phyloP scores from a whole-genome alignment of 1,140 invertebrate species.

The Ooceraea biroi region DNA sequence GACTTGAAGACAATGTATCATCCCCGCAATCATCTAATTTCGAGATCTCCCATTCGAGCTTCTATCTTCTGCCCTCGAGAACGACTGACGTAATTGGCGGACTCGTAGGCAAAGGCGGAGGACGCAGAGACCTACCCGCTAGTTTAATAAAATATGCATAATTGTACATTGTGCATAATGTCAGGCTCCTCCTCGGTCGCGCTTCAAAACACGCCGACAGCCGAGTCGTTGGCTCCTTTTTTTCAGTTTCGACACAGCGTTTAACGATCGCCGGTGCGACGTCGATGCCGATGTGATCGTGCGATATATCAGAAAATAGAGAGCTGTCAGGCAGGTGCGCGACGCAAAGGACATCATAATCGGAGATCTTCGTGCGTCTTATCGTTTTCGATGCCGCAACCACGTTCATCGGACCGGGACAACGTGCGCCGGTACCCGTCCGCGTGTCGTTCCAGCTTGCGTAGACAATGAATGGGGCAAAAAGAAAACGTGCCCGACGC shows the following conservation, averaged over 20 bases:
- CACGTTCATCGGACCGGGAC: constrained; percentile 57
- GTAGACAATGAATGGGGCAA: constrained; percentile 61
- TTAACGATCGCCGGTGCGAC: constrained; percentile 51
- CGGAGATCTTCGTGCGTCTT: constrained; percentile 32
- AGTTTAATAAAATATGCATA: constrained; percentile 51
- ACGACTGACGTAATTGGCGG: constrained; percentile 22
- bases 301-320: constrained; percentile 66
- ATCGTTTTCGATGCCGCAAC: constrained; percentile 28
- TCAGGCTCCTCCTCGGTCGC: background rate
- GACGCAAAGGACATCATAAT: constrained; percentile 57
- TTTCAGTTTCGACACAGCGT: constrained; percentile 36
- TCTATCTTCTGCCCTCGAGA: background rate
- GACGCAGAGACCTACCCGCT: constrained; percentile 1
- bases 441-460: constrained; percentile 27
- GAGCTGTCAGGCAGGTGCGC: constrained; percentile 70
- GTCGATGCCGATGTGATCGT: constrained; percentile 27
- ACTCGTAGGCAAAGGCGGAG: constrained; percentile 1
- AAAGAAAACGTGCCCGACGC: constrained; percentile 53
- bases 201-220: constrained; percentile 32
- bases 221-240: constrained; percentile 14
- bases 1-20: constrained; percentile 29
- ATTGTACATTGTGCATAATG: constrained; percentile 22
- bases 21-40: constrained; percentile 42
- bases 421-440: constrained; percentile 32
- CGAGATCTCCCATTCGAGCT: background rate